Evolutionary conservation across 2,888 invertebrate species (phyloP).

Genomic region (Parnassius mnemosyne): DNA sequence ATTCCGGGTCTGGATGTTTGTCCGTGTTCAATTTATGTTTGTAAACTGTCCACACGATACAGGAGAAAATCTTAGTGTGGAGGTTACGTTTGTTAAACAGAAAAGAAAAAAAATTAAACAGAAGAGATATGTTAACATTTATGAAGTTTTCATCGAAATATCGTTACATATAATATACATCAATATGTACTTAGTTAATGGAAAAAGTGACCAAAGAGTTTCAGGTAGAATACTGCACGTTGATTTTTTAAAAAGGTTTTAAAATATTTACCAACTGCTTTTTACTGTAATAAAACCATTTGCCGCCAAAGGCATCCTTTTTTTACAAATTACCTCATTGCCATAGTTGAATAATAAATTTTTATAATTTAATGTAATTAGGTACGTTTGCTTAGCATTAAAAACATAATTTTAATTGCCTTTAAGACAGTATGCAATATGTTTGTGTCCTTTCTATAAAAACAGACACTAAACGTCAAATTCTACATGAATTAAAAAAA

Average conservation of each 20-base stretch:
- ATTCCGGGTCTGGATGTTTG: no score
- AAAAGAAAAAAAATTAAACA: no score
- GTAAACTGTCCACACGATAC: no score
- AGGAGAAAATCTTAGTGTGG: no score
- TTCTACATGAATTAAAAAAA: not conserved
- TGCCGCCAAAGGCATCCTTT: slow-evolving; percentile 32
- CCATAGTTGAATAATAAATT: slow-evolving; percentile 24
- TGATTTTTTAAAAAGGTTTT: not conserved
- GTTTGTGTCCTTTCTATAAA: slow-evolving; percentile 3
- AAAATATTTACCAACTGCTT: slow-evolving; percentile 16
- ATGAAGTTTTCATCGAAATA: no score
- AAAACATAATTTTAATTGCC: slow-evolving; percentile 34
- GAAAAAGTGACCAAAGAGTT: no score
- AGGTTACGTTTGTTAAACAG: no score
- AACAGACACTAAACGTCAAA: not conserved
- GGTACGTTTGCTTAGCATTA: slow-evolving; percentile 55
- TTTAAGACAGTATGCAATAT: slow-evolving; percentile 15
- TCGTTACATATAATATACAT: no score
- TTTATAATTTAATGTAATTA: slow-evolving; percentile 38
- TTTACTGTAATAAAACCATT: slow-evolving; percentile 34
- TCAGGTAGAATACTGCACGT: no score
- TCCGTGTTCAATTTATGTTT: no score
- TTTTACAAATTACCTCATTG: slow-evolving; percentile 28
- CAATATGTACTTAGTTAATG: no score
- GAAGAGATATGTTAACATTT: no score